phyloP scores from a whole-genome alignment of 2,888 invertebrate genomes.

The Girardia tigrina region DNA sequence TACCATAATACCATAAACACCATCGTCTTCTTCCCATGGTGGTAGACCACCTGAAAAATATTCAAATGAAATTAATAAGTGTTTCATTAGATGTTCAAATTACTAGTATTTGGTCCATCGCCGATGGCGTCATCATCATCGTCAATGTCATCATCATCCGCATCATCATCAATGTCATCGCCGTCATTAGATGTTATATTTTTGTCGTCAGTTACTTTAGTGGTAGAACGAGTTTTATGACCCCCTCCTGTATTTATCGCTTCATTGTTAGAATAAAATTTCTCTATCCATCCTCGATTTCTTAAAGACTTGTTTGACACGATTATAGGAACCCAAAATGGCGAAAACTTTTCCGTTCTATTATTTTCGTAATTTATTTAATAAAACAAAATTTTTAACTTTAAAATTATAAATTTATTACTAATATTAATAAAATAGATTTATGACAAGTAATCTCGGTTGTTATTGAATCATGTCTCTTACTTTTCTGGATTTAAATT shows the following conservation, averaged over 20 bases:
- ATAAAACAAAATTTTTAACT: too few relatives aligned
- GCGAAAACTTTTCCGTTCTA: conserved; percentile 48
- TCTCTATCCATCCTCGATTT: conserved; percentile 50
- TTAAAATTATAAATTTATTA: too few relatives aligned
- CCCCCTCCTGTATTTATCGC: too few relatives aligned
- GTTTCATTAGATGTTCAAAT: too few relatives aligned
- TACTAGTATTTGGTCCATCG: background rate
- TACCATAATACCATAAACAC: conserved; percentile 50
- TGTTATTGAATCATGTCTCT: too few relatives aligned
- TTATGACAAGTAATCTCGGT: too few relatives aligned
- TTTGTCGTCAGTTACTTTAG: conserved; percentile 40
- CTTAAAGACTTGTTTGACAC: conserved; percentile 45
- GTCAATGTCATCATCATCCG: conserved; percentile 45
- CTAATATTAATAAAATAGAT: too few relatives aligned
- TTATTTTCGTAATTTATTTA: too few relatives aligned
- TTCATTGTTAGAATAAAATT: conserved; percentile 42
- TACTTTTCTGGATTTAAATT: too few relatives aligned
- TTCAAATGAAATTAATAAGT: conserved; percentile 39
- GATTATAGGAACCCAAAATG: conserved; percentile 49
- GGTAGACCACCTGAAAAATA: conserved; percentile 39
- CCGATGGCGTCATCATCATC: conserved; percentile 44
- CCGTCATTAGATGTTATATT: conserved; percentile 41
- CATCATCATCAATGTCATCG: conserved; percentile 43
- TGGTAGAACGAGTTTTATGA: background rate
- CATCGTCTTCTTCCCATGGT: conserved; percentile 51